phyloP scores from a whole-genome alignment of 2,888 invertebrate genomes.

The Dexiosoma caninum region DNA sequence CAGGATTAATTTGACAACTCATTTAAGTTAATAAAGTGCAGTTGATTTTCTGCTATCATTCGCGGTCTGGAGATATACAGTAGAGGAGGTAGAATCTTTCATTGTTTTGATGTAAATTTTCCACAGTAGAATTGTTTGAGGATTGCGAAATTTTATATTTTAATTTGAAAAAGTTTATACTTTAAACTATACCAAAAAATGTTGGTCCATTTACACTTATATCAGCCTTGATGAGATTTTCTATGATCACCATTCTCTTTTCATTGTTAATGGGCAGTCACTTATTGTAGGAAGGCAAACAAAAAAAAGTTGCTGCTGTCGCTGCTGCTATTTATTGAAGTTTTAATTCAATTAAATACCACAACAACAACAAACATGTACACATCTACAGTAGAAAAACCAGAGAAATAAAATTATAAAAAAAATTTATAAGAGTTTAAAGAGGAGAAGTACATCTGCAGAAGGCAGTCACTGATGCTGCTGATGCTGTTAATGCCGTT shows the following conservation, averaged over 20 bases:
- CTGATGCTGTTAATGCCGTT: slow-evolving; percentile 2
- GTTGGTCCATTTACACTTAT: too few species aligned
- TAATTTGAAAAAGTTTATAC: too few species aligned
- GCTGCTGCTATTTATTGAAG: slow-evolving; percentile 42
- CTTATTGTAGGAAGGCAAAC: not conserved
- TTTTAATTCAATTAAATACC: slow-evolving; percentile 62
- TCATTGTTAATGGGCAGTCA: not conserved
- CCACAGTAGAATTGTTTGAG: too few species aligned
- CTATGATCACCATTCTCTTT: not conserved
- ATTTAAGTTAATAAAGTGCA: too few species aligned
- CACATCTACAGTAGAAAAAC: slow-evolving; percentile 1
- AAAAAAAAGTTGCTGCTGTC: slow-evolving; percentile 22
- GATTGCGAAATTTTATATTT: too few species aligned
- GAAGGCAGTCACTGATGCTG: slow-evolving; percentile 1
- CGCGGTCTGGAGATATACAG: too few species aligned
- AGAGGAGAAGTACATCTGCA: not conserved
- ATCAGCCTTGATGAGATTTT: not conserved
- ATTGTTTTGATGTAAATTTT: too few species aligned
- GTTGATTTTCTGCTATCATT: too few species aligned
- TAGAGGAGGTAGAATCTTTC: too few species aligned
- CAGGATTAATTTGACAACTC: too few species aligned
- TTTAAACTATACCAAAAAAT: too few species aligned
- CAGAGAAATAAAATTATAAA: slow-evolving; percentile 33
- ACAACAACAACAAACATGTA: slow-evolving; percentile 55
- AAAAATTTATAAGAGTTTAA: slow-evolving; percentile 13